Base-by-base conservation (phyloP, 2,113 vertebrate genomes). In the Crotophaga sulcirostris region DNA sequence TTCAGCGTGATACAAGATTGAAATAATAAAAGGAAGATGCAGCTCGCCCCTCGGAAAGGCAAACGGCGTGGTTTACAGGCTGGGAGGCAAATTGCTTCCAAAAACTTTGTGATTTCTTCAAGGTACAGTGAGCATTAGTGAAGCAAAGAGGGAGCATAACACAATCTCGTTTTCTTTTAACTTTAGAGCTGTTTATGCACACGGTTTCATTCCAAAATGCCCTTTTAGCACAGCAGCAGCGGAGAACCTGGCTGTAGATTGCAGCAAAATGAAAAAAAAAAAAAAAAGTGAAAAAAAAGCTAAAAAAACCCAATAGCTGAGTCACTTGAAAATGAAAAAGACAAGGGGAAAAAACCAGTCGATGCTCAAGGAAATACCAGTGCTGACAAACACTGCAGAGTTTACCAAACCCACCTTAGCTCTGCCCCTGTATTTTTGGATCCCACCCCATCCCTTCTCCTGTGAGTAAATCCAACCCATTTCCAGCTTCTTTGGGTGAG, bases 1-100 rank as follows among this genome's bases (percentile, higher is more conserved):
- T 93, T 79, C 73, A 69, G 76, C 83, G 34, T 69, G 95, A 86
- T 23, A 81, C 68, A 51, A 90, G 72, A 92, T 38, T 44, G 94
- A 74, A 93, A 81, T 60, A 42, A 93, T 44, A 68, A 88, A 77
- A 90, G 67, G 58, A 90, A 96, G 88, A 40, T 47, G 52, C 55
- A 23, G 83, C 67, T 49, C 31, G 11, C 13, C 36, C 70, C 58
- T 80, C 7, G 13, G 76, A 38, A 38, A 93, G 63, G 31, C 31
- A 70, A 5, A 8, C 24, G 51, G 84, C 55, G 44, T 16, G 4
- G 7, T 84, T 66, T 33, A 38, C 34, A 88, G 80, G 49, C 73
- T 84, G 51, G 29, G 34, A 54, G 55, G 7, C 6, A 0, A 64
- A 69, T 21, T 13, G 44, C 11, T 29, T 17, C 56, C 63, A 13